Conservation (phyloP, 2,797 vertebrate genomes). For the Notamacropus eugenii region DNA sequence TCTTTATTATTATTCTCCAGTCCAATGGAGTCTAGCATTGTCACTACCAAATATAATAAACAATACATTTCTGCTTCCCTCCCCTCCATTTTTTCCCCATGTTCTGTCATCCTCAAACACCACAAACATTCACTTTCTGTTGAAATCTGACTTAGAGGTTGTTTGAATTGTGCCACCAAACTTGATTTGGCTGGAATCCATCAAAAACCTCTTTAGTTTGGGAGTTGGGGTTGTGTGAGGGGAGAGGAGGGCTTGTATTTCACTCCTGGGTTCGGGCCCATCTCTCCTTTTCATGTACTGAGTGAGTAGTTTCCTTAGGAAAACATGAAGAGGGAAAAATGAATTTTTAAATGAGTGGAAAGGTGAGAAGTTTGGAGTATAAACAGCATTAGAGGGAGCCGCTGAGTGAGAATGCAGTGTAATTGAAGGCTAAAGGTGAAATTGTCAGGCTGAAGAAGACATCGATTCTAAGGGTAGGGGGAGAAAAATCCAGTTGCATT, state of each 20-base stretch:
- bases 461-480: neutral
- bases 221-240: neutral
- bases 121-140: neutral
- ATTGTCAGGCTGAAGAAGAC: neutral
- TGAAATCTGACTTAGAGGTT: conserved; percentile 34
- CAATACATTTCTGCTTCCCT: neutral
- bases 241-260: neutral
- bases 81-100: neutral
- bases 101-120: neutral
- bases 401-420: neutral
- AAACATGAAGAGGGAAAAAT: neutral
- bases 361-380: neutral
- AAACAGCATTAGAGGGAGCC: neutral
- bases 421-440: neutral
- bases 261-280: neutral
- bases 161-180: conserved; percentile 1
- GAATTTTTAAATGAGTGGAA: neutral
- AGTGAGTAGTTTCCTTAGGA: conserved; percentile 34
- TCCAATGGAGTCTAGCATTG: neutral
- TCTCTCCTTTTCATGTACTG: conserved; percentile 38
- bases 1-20: neutral
- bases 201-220: conserved; percentile 30
- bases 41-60: neutral
- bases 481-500: neutral
- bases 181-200: conserved; percentile 55